A percentile compares a stretch with the other conserved stretches of the same genome.
These are phyloP conservation scores for Tetranychus piercei DNA, from an alignment of 2,888 invertebrate species.

Conservation along the genomic window DNA sequence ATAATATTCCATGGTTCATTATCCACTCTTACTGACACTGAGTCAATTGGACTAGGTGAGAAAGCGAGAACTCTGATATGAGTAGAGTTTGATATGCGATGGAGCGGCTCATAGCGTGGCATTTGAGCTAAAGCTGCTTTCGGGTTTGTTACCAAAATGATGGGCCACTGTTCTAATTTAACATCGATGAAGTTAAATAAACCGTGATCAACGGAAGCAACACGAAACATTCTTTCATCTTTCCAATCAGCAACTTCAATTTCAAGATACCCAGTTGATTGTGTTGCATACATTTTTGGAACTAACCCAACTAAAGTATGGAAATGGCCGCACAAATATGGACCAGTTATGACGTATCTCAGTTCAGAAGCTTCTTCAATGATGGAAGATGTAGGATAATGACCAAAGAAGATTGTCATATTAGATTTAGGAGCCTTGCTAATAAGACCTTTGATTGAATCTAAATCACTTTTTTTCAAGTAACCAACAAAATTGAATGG, in stretches of 20 bases:
- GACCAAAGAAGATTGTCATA: constrained; percentile 60
- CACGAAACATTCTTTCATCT: constrained; percentile 58
- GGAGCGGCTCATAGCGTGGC: constrained; percentile 52
- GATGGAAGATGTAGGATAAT: constrained; percentile 76
- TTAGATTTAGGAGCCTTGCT: constrained; percentile 17
- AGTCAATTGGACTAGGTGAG: constrained; percentile 38
- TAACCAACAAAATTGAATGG: constrained; percentile 76
- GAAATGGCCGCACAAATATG: constrained; percentile 72
- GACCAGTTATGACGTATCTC: constrained; percentile 39
- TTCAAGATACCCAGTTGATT: constrained; percentile 61
- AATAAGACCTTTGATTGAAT: constrained; percentile 35
- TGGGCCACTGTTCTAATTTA: constrained; percentile 55
- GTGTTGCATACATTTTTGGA: constrained; percentile 66
- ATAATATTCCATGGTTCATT: constrained; percentile 46
- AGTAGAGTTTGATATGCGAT: constrained; percentile 48
- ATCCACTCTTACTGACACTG: constrained; percentile 50
- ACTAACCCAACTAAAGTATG: constrained; percentile 62
- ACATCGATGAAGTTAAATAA: constrained; percentile 65
- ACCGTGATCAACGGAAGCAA: constrained; percentile 72
- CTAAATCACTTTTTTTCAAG: constrained; percentile 28
- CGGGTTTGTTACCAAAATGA: constrained; percentile 70
- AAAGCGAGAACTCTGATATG: constrained; percentile 46
- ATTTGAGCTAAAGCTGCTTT: constrained; percentile 57
- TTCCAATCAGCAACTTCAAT: constrained; percentile 83
- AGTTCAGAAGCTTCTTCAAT: constrained; percentile 39